Evolutionary conservation across 2,888 invertebrate genomes (phyloP).

Genomic region (Tortrix viridana): DNA sequence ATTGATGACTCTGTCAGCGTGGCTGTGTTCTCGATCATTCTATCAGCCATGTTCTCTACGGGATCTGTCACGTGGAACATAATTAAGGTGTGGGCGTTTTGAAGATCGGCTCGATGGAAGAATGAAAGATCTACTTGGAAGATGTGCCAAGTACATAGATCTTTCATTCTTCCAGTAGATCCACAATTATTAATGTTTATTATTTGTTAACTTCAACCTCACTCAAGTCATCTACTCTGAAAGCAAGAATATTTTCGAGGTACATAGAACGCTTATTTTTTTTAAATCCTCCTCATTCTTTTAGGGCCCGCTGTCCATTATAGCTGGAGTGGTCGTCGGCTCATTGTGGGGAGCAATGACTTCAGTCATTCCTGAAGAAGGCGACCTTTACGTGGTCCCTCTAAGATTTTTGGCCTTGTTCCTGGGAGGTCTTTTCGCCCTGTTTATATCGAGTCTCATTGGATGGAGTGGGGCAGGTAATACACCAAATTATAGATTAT

Average conservation of each 20-base stretch:
- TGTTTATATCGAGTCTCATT: slow-evolving; percentile 90
- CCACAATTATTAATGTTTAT: too few relatives aligned
- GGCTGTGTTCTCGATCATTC: slow-evolving; percentile 91
- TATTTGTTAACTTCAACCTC: too few relatives aligned
- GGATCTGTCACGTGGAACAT: slow-evolving; percentile 86
- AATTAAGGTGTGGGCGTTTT: slow-evolving; percentile 76
- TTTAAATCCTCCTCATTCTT: slow-evolving; percentile 42
- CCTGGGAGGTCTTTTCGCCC: slow-evolving; percentile 88
- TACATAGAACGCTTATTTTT: too few relatives aligned
- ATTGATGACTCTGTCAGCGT: slow-evolving; percentile 96
- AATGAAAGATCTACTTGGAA: too few relatives aligned
- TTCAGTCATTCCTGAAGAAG: slow-evolving; percentile 89
- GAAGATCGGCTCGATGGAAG: slow-evolving; percentile 12
- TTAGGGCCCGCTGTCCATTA: slow-evolving; percentile 87
- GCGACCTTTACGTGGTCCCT: slow-evolving; percentile 87
- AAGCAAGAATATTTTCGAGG: too few relatives aligned
- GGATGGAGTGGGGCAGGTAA: slow-evolving; percentile 85
- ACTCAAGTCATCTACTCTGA: too few relatives aligned
- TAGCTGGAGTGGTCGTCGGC: slow-evolving; percentile 89
- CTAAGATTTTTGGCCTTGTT: slow-evolving; percentile 88
- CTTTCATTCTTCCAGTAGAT: too few relatives aligned
- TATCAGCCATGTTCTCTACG: slow-evolving; percentile 90
- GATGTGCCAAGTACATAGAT: too few relatives aligned
- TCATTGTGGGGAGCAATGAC: slow-evolving; percentile 88
- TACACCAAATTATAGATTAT: not conserved